Evolutionary conservation across 2,888 invertebrate species (phyloP), one percentile per base, ranked within the genome.

Genomic region (Troides oblongomaculatus): DNA sequence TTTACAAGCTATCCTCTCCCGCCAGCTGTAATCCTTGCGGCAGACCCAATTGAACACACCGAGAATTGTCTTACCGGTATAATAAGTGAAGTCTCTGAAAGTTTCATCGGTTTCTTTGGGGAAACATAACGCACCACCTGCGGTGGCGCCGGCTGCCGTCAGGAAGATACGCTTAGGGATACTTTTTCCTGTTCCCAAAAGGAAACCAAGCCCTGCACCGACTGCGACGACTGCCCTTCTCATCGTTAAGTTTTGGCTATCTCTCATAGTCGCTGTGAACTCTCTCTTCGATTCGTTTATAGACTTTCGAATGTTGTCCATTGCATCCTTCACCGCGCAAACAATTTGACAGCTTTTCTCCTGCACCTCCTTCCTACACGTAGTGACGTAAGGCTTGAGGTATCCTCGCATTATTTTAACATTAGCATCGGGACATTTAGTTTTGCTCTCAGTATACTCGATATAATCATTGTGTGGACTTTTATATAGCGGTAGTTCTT

Each of bases 401-500:
- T 73, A 79, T 7, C 74, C 72, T 0, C 87, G 87, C 0, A 86
- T 0, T 1, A 88, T 25, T 62, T 83, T 88, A 0, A 74, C 75
- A 1, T 87, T 77, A 0, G 73, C 64, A 0, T 80, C 79, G 0
- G 85, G 81, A 53, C 87, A 87, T 70, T 76, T 82, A 0, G 75
- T 64, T 62, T 77, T 72, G 1, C 79, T 76, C 62, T 74, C 81
- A 0, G 77, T 0, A 6, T 81, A 81, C 0, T 86, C 80, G 69
- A 88, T 86, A 71, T 88, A 89, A 1, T 84, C 83, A 14, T 76
- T 74, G 66, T 89, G 87, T 0, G 87, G 89, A 2, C 79, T 75
- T 62, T 78, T 69, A 75, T 90, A 88, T 0, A 89, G 23, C 0
- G 89, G 85, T 0, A 91, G 72, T 3, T 90, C 89, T 68, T 78